Evolutionary conservation across 2,113 vertebrate species (phyloP).

Genomic region (Leucosticte australis): DNA sequence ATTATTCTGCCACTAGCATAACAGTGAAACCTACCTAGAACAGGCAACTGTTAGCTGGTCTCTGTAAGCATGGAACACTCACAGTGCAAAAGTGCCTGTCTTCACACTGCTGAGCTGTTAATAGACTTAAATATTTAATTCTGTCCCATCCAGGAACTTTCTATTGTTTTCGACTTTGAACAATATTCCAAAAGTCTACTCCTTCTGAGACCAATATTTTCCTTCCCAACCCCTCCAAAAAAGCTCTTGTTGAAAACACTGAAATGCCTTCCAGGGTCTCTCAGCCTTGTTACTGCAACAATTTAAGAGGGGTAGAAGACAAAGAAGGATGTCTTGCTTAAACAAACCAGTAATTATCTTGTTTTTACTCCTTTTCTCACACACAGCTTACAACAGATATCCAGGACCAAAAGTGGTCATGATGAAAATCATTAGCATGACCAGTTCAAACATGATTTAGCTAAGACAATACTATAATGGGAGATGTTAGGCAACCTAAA

Average conservation of each 20-base stretch:
- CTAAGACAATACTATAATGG: neutral
- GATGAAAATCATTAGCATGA: neutral
- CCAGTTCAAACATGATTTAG: slow-evolving; percentile 31
- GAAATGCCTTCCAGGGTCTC: neutral
- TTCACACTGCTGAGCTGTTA: neutral
- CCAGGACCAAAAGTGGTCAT: neutral
- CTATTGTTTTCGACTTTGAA: neutral
- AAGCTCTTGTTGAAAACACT: neutral
- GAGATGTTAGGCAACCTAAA: neutral
- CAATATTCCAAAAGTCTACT: neutral
- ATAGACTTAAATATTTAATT: neutral
- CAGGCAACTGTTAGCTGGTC: neutral
- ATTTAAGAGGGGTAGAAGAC: neutral
- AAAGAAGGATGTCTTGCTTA: neutral
- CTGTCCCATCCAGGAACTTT: neutral
- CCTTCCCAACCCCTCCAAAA: fast-evolving
- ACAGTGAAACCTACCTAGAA: neutral
- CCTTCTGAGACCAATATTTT: neutral
- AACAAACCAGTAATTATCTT: neutral
- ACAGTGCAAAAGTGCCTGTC: neutral
- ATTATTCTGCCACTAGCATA: neutral
- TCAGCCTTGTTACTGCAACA: neutral
- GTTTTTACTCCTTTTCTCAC: slow-evolving; percentile 5
- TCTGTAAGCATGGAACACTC: neutral
- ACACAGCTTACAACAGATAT: neutral